Conservation (phyloP, 2,113 vertebrate species). For the Macquaria ambigua region DNA sequence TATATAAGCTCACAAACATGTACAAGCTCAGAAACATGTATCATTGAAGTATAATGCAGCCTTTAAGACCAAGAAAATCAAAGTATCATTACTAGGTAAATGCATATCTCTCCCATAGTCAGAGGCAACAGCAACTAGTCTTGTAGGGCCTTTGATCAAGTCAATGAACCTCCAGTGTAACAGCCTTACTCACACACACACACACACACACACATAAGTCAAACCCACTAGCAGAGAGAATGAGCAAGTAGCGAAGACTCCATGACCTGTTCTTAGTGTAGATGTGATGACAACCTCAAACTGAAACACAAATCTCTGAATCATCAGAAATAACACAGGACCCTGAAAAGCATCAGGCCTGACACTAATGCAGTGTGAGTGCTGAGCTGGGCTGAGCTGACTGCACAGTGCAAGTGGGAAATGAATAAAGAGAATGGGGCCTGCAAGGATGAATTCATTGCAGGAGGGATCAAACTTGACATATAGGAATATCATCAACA, state of each 20-base stretch:
- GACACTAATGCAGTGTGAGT: conserved; percentile 77
- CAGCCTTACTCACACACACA: conserved; percentile 36
- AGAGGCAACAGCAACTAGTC: background rate
- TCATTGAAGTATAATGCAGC: background rate
- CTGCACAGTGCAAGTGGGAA: conserved; percentile 49
- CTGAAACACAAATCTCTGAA: conserved; percentile 73
- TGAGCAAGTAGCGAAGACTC: conserved; percentile 41
- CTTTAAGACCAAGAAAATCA: background rate
- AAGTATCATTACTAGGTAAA: background rate
- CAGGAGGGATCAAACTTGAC: conserved; percentile 34
- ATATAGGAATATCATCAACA: background rate
- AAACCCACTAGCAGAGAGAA: conserved; percentile 41
- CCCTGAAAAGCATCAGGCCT: conserved; percentile 68
- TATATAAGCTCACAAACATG: no score
- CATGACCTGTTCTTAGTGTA: conserved; percentile 51
- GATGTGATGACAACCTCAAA: conserved; percentile 73
- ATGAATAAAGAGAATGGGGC: conserved; percentile 53
- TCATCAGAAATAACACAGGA: conserved; percentile 76
- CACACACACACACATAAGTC: conserved; percentile 3
- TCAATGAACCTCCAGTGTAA: conserved; percentile 49
- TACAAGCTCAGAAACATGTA: background rate
- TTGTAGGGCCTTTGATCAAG: conserved; percentile 18
- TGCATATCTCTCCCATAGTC: background rate
- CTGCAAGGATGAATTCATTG: conserved; percentile 21
- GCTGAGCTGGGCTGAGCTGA: conserved; percentile 63